Evolutionary conservation across 1,140 invertebrate species (phyloP).

Genomic region (Amyelois transitella): DNA sequence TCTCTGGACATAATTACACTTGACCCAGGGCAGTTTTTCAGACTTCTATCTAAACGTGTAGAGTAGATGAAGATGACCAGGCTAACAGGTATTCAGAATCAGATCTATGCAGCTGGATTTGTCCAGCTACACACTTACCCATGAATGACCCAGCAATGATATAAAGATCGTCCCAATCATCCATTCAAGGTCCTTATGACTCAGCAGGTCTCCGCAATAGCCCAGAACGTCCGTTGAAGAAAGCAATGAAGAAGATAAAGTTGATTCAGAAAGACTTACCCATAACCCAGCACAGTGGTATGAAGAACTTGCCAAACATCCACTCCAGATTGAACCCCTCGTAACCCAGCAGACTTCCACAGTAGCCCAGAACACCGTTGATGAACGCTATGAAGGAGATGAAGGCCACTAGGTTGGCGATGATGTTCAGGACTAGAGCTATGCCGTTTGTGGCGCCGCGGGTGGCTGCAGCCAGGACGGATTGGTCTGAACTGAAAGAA

Average conservation of each 20-base stretch:
- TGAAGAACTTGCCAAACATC: slow-evolving; percentile 90
- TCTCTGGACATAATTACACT: too few relatives aligned
- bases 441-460: slow-evolving; percentile 89
- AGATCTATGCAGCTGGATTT: too few relatives aligned
- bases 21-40: too few relatives aligned
- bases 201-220: slow-evolving; percentile 88
- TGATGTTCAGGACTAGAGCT: slow-evolving; percentile 89
- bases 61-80: too few relatives aligned
- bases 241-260: slow-evolving; percentile 90
- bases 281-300: slow-evolving; percentile 86
- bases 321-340: slow-evolving; percentile 78
- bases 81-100: too few relatives aligned
- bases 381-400: slow-evolving; percentile 90
- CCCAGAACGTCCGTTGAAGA: slow-evolving; percentile 86
- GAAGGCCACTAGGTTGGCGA: slow-evolving; percentile 94
- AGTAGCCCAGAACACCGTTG: slow-evolving; percentile 87
- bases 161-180: slow-evolving; percentile 91
- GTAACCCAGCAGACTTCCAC: slow-evolving; percentile 82
- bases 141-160: slow-evolving; percentile 85
- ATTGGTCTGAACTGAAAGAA: slow-evolving; percentile 82
- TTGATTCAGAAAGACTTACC: slow-evolving; percentile 45
- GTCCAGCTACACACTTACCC: slow-evolving; percentile 67
- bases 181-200: slow-evolving; percentile 76
- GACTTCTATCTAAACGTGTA: too few relatives aligned
- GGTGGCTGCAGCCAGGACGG: slow-evolving; percentile 90